Evolutionary conservation across 1,140 invertebrate genomes (phyloP).

Genomic region (Hypsibius dujardini): DNA sequence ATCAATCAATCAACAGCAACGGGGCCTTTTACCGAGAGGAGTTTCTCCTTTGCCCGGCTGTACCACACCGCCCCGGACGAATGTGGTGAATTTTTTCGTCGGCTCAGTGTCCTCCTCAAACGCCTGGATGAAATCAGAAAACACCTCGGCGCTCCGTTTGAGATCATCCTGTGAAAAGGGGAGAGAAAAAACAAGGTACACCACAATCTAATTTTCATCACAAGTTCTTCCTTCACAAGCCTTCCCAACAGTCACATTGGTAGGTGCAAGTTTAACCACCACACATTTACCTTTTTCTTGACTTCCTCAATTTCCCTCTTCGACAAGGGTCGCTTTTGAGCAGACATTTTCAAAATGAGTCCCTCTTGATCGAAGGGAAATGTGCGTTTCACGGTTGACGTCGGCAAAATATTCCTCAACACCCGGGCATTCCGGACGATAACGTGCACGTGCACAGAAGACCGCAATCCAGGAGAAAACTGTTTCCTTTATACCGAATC

Average conservation of each 20-base stretch:
- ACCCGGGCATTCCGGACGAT: too few relatives aligned
- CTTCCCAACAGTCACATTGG: constrained; percentile 6
- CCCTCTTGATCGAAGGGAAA: too few relatives aligned
- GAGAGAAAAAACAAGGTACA: background rate
- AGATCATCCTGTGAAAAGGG: constrained; percentile 19
- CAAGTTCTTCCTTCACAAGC: background rate
- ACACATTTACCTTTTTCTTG: constrained; percentile 47
- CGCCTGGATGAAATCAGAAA: constrained; percentile 16
- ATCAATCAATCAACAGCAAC: constrained; percentile 18
- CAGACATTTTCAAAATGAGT: constrained; percentile 30
- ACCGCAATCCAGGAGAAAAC: too few relatives aligned
- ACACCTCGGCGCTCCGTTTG: constrained; percentile 16
- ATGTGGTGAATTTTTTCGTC: constrained; percentile 39
- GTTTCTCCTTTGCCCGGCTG: constrained; percentile 22
- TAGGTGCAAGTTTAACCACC: constrained; percentile 24
- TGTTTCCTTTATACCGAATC: too few relatives aligned
- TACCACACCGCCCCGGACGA: constrained; percentile 41
- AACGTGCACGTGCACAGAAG: too few relatives aligned
- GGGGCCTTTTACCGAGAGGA: constrained; percentile 31
- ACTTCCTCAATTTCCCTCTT: constrained; percentile 72
- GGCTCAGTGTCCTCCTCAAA: constrained; percentile 56
- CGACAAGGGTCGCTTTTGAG: constrained; percentile 57
- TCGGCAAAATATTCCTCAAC: too few relatives aligned
- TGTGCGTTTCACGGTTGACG: too few relatives aligned
- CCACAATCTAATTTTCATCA: constrained; percentile 16